Conservation (phyloP, 2,113 vertebrate species). For the Bos taurus region ARS-UCD2.0 NC_037337.1:91709501-91710000, state of each 20-base stretch:
- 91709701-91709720: not conserved
- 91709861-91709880: constrained; percentile 5
- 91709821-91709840: not conserved
- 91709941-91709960: not conserved
- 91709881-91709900: not conserved
- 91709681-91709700: not conserved
- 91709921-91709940: not conserved
- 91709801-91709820: constrained; percentile 20
- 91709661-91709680: not conserved
- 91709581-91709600: not conserved
- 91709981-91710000: not conserved
- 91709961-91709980: not conserved
- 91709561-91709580: not conserved
- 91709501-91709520: not conserved
- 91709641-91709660: not conserved
- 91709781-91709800: not conserved
- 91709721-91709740: not conserved
- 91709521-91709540: not conserved
- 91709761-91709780: not conserved
- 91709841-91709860: constrained; percentile 6
- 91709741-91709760: not conserved
- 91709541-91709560: not conserved
- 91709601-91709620: not conserved
- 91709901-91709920: not conserved
- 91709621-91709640: not conserved